These are phyloP conservation scores for Orchestia grillus DNA, from an alignment of 1,140 invertebrate species.

Conservation along the genomic window DNA sequence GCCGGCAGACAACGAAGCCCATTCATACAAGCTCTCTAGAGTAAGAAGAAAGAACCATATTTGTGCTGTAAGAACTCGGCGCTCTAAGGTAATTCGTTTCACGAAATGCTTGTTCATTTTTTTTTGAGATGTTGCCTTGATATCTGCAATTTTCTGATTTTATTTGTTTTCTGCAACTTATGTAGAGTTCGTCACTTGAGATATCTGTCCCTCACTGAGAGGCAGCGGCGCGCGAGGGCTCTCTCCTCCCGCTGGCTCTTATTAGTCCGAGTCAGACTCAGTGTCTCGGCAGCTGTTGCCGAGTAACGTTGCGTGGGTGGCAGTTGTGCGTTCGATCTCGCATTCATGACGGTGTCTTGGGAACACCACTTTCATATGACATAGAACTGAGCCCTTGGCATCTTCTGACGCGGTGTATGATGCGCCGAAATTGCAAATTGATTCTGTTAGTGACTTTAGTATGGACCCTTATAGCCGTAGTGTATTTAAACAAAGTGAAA, in stretches of 20 bases:
- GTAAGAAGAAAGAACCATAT: background rate
- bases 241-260: background rate
- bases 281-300: conserved; percentile 34
- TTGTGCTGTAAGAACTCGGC: background rate
- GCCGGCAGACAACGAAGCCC: background rate
- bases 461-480: background rate
- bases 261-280: no score
- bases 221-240: background rate
- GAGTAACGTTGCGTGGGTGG: background rate
- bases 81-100: background rate
- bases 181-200: background rate
- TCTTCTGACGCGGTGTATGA: background rate
- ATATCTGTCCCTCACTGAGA: background rate
- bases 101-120: background rate
- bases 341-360: background rate
- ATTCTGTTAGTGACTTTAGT: conserved; percentile 21
- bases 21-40: background rate
- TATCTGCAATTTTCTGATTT: background rate
- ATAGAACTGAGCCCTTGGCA: background rate
- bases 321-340: background rate
- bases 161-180: background rate
- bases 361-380: background rate
- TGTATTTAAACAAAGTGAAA: conserved; percentile 47
- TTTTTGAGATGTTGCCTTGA: background rate
- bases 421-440: conserved; percentile 35